Evolutionary conservation across 2,888 invertebrate genomes (phyloP).

Genomic region (Lithophane socia): DNA sequence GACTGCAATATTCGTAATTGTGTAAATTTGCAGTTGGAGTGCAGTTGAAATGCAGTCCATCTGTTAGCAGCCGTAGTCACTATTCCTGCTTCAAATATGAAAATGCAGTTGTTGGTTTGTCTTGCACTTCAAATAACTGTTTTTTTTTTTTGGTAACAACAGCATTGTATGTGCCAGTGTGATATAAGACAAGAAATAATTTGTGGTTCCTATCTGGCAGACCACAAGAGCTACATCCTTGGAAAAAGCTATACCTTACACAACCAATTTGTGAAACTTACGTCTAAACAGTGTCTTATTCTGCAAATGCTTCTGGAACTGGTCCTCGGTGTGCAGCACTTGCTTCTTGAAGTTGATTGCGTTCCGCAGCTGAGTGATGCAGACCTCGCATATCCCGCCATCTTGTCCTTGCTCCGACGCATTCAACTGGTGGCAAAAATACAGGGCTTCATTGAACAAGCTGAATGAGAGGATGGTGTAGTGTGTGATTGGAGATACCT

Average conservation of each 20-base stretch:
- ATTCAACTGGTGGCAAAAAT: slow-evolving; percentile 62
- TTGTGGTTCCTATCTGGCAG: no score
- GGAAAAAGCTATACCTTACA: neutral
- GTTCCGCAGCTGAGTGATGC: slow-evolving; percentile 85
- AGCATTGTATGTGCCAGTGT: neutral
- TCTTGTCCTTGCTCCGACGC: slow-evolving; percentile 70
- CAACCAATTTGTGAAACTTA: slow-evolving; percentile 61
- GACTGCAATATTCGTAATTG: no score
- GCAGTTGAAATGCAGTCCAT: no score
- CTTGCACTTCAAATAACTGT: neutral
- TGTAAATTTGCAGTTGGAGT: no score
- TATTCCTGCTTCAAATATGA: neutral
- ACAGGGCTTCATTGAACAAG: neutral
- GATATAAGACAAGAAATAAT: neutral
- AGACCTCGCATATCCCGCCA: slow-evolving; percentile 86
- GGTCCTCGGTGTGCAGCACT: slow-evolving; percentile 81
- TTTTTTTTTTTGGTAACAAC: no score
- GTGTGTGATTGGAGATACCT: neutral
- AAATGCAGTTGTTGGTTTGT: neutral
- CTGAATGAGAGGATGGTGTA: neutral
- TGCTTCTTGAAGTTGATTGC: slow-evolving; percentile 86
- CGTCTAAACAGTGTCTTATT: slow-evolving; percentile 75
- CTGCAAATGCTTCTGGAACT: slow-evolving; percentile 79
- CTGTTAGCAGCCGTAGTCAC: no score
- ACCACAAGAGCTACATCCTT: no score